Conservation (phyloP, 2,888 invertebrate genomes). For the Macaria liturata region DNA sequence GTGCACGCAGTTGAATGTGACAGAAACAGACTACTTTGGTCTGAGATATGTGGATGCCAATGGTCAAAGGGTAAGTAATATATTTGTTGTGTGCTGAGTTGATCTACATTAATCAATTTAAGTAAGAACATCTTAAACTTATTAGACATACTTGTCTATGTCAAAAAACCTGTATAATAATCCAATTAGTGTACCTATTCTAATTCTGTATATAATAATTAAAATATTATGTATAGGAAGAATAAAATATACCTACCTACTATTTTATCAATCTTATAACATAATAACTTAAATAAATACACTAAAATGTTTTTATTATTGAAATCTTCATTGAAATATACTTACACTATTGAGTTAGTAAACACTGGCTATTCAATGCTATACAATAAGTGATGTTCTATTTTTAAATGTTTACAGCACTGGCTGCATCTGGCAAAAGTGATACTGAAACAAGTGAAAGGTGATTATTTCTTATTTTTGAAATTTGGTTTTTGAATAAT, state of each 20-base stretch:
- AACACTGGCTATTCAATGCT: conserved; percentile 11
- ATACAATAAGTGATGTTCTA: conserved; percentile 19
- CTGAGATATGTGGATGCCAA: conserved; percentile 94
- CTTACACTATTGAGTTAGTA: not conserved
- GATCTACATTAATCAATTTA: no score
- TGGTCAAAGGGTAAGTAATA: conserved; percentile 90
- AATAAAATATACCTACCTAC: no score
- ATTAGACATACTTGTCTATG: no score
- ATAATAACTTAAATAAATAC: no score
- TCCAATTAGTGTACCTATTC: no score
- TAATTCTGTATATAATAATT: no score
- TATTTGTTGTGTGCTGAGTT: not conserved
- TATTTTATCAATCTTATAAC: no score
- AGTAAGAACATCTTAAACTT: no score
- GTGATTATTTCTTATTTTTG: conserved; percentile 67
- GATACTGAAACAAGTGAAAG: conserved; percentile 95
- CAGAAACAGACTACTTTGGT: conserved; percentile 97
- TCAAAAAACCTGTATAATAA: no score
- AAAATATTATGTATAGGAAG: no score
- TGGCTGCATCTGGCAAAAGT: conserved; percentile 97
- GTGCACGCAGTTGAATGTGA: conserved; percentile 94
- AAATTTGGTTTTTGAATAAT: no score
- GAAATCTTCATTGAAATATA: not conserved
- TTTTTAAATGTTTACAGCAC: conserved; percentile 86
- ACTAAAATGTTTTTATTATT: no score